Base-by-base conservation (phyloP, 2,888 invertebrate species). In the Apamea monoglypha region DNA sequence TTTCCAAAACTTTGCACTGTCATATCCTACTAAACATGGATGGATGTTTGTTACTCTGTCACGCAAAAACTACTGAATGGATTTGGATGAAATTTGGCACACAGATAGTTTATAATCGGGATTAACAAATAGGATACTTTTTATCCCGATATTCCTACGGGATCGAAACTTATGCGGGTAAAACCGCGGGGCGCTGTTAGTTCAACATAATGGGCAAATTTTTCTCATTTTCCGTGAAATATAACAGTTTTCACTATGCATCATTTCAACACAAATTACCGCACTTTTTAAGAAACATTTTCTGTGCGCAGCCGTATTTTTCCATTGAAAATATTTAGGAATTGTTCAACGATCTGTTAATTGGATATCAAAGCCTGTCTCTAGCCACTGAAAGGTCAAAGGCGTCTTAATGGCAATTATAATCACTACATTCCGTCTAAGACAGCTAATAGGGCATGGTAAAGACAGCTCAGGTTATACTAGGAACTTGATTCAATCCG, bases 401-500 rank as follows among this genome's bases (percentile, higher is more conserved):
- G 21, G 8, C 8, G 16, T 25, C 14, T 50, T 69, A 50, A 29
- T 25, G 25, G 0, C 14, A 32, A 47, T 16, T 10, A 53, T 25
- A 70, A 53, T 10, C 32, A 25, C 16, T 70, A 32, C 8, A 50
- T 32, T 69, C 8, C 8, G 2, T 25, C 12, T 53, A 21, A 32
- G 64, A 56, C 29, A 47, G 61, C 56, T 14, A 63, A 68, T 14
- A 63, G 66, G 59, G 25, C 36, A 16, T 1, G 5, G 47, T 36
- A 53, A 64, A 59, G 36, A 71, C 47, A 40, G 53, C 25, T 29
- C 14, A 47, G 59, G 66, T 78, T 82, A 70, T 73, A 36, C 56
- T 68, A 32, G 71, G 40, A 79, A 69, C 53, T 78, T 59, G 69
- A 83, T 69, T 78, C 63, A 64, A 76, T 61, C 4, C 10, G 8